Evolutionary conservation across 2,113 vertebrate genomes (phyloP), one percentile per base, ranked within the genome.

Genomic region (Paramisgurnus dabryanus): DNA sequence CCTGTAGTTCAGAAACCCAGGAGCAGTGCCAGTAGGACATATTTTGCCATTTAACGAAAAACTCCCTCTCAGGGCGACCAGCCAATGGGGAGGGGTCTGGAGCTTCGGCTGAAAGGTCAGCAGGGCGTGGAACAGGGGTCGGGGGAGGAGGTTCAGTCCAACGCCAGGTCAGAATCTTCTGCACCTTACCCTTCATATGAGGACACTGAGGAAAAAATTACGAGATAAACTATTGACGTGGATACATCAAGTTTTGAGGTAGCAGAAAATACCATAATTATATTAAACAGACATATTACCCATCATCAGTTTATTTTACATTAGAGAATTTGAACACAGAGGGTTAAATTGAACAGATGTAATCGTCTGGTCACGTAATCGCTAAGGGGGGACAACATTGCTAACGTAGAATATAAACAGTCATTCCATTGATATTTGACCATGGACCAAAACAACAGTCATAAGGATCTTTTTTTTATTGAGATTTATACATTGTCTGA

Each of bases 11-110:
- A 0, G 96, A 95, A 71, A 99, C 97, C 98, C 98, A 99, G 47
- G 96, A 99, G 82, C 97, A 98, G 87, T 99, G 98, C 96, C 97
- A 98, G 61, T 99, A 99, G 0, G 97, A 99, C 96, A 99, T 95
- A 89, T 92, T 96, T 83, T 94, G 95, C 98, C 98, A 99, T 55
- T 99, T 99, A 82, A 95, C 96, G 49, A 98, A 99, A 91, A 99
- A 99, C 86, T 99, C 97, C 49, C 98, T 92, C 70, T 99, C 97
- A 0, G 96, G 95, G 0, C 96, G 93, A 41, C 98, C 98, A 72
- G 95, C 95, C 87, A 99, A 86, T 0, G 97, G 97, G 47, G 94
- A 91, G 0, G 96, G 96, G 15, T 96, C 93, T 0, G 96, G 96
- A 9, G 94, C 89, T 1, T 91, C 94, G 1, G 95, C 93, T 0